Percentiles rank a stretch among this genome's conserved stretches.
Evolutionary conservation across 2,888 invertebrate species (phyloP).

Genomic region (Pherbina coryleti): DNA sequence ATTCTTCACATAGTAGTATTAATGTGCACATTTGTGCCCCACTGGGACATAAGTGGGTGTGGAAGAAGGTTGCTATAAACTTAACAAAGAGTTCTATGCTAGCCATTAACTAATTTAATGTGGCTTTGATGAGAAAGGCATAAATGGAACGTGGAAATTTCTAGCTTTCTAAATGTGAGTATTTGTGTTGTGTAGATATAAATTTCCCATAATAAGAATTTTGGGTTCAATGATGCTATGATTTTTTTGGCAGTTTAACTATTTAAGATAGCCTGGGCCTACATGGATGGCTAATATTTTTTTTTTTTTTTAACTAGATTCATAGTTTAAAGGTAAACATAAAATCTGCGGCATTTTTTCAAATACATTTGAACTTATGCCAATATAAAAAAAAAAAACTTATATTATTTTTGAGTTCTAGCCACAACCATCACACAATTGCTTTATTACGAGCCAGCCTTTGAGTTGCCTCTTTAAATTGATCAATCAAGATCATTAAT

Average conservation of each 20-base stretch:
- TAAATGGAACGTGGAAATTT: not conserved
- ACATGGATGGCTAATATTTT: not conserved
- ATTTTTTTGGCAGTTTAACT: not conserved
- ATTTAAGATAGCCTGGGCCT: not conserved
- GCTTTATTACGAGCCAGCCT: not conserved
- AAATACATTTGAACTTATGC: not conserved
- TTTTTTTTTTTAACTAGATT: not conserved
- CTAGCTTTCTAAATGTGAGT: not conserved
- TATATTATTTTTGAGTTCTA: not conserved
- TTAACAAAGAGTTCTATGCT: not conserved
- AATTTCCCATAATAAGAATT: not conserved
- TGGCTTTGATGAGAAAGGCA: not conserved
- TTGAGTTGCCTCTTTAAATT: slow-evolving; percentile 1
- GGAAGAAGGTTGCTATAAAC: not conserved
- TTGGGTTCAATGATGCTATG: not conserved
- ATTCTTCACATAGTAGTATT: not conserved
- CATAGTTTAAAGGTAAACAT: not conserved
- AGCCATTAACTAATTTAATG: not conserved
- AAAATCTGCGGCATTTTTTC: not conserved
- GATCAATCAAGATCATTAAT: slow-evolving; percentile 36
- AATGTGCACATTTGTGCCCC: not conserved
- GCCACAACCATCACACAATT: not conserved
- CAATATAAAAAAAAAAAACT: not conserved
- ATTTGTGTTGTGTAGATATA: no score
- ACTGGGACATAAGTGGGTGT: not conserved